Evolutionary conservation across 2,888 invertebrate species (phyloP).

Genomic region (Achlya flavicornis): DNA sequence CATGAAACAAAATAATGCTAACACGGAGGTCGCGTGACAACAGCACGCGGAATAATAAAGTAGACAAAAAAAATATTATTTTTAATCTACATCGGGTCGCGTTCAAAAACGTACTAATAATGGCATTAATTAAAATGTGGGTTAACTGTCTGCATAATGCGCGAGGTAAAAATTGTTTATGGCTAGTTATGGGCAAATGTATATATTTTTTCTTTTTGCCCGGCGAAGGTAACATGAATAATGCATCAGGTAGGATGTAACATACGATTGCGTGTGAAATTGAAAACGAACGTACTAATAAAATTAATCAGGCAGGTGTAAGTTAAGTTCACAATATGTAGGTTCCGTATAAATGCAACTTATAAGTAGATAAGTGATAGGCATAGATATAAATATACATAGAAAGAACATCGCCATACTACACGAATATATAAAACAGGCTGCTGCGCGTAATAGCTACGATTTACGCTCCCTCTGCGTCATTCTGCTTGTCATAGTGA

Average conservation of each 20-base stretch:
- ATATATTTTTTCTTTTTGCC: conserved; percentile 23
- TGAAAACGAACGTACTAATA: conserved; percentile 33
- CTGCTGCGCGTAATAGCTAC: too few species aligned
- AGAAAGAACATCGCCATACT: too few species aligned
- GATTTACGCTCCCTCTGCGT: too few species aligned
- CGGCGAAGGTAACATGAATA: conserved; percentile 29
- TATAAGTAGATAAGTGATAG: conserved; percentile 12
- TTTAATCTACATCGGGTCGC: conserved; percentile 24
- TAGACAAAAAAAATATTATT: conserved; percentile 28
- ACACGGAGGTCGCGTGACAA: conserved; percentile 45
- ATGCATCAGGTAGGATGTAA: conserved; percentile 30
- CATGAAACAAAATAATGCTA: conserved; percentile 34
- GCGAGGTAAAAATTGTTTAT: conserved; percentile 30
- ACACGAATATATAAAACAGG: too few species aligned
- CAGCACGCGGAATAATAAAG: conserved; percentile 35
- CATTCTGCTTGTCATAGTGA: too few species aligned
- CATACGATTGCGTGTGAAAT: conserved; percentile 35
- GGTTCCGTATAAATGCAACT: background rate
- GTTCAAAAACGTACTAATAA: conserved; percentile 37
- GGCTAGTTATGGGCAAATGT: conserved; percentile 19
- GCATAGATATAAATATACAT: too few species aligned
- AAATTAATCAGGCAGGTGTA: conserved; percentile 6
- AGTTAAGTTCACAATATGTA: background rate
- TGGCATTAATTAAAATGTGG: conserved; percentile 57
- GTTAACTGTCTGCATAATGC: conserved; percentile 54